These are phyloP conservation scores for Ranitomeya imitator DNA, from an alignment of 2,113 vertebrate genomes.

Conservation along the genomic window DNA sequence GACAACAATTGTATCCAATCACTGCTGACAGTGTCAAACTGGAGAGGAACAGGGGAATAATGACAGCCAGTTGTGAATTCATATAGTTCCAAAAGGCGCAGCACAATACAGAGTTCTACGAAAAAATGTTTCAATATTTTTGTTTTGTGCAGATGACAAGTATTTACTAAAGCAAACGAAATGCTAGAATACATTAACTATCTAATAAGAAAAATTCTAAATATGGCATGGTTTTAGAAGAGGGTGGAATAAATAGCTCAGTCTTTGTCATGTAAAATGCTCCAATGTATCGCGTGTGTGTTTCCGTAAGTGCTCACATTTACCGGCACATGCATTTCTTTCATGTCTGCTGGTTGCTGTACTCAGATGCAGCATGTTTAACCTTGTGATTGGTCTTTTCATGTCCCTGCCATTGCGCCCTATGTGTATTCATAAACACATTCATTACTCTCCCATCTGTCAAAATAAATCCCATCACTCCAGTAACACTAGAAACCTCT, in stretches of 20 bases:
- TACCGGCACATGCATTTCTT: not conserved
- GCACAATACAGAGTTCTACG: too few relatives aligned
- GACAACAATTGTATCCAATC: too few relatives aligned
- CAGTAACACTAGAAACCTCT: constrained; percentile 31
- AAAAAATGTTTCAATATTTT: too few relatives aligned
- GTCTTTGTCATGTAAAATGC: not conserved
- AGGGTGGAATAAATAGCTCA: not conserved
- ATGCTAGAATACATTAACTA: not conserved
- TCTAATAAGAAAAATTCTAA: not conserved
- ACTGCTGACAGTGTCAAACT: too few relatives aligned
- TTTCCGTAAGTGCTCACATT: not conserved
- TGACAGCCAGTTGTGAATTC: too few relatives aligned
- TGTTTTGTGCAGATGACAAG: too few relatives aligned
- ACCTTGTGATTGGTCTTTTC: constrained; percentile 30
- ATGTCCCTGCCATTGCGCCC: not conserved
- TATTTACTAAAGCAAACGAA: too few relatives aligned
- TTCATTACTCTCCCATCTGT: constrained; percentile 19
- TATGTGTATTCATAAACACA: constrained; percentile 41
- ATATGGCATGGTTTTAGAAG: not conserved
- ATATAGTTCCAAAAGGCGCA: too few relatives aligned
- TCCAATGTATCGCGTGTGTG: not conserved
- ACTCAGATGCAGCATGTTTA: not conserved
- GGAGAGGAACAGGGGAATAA: too few relatives aligned
- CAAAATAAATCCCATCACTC: constrained; percentile 23
- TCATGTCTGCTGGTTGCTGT: not conserved